Evolutionary conservation across 2,888 invertebrate genomes (phyloP), one percentile per base, ranked within the genome.

Genomic region (Homarus gammarus): DNA sequence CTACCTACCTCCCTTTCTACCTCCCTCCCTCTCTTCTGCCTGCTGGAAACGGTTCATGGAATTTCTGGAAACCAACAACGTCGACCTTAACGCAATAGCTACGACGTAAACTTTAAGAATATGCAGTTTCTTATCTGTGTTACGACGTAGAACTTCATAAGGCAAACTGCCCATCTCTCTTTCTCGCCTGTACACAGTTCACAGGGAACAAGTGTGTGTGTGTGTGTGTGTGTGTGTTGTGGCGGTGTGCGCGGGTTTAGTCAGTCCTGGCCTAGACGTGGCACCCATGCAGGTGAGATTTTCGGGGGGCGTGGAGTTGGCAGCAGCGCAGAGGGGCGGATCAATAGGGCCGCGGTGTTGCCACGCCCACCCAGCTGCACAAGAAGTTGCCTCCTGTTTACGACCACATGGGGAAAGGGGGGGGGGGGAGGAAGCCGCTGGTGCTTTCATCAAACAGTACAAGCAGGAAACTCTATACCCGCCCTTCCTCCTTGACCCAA

Each of bases 181-280:
- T n/a, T n/a, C n/a, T n/a, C n/a, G n/a, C n/a, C n/a, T n/a, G n/a
- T n/a, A n/a, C n/a, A 12, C 44, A 44, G 44, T 44, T 44, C 44
- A 44, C n/a, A n/a, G n/a, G n/a, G n/a, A n/a, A n/a, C n/a, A n/a
- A n/a, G 51, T 51, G 51, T 51, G 51, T 51, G 51, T 51, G 51
- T 51, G 56, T 56, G 56, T 56, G 56, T 56, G 56, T 56, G 56
- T 56, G 56, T 56, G 64, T 27, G 64, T 27, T 64, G 64, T 64
- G 64, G 6, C 6, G 12, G 64, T n/a, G 64, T 64, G 64, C 22
- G 64, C 22, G 64, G 12, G 64, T 64, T n/a, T 22, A 22, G 56
- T 10, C 3, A 8, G 49, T 49, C 10, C 15, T 12, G 56, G 3
- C 18, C 27, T 12, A 64, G 64, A 64, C 6, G 64, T 27, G 64